Base-by-base conservation (phyloP, 2,888 invertebrate species). In the Himalopsyche kuldschensis region DNA sequence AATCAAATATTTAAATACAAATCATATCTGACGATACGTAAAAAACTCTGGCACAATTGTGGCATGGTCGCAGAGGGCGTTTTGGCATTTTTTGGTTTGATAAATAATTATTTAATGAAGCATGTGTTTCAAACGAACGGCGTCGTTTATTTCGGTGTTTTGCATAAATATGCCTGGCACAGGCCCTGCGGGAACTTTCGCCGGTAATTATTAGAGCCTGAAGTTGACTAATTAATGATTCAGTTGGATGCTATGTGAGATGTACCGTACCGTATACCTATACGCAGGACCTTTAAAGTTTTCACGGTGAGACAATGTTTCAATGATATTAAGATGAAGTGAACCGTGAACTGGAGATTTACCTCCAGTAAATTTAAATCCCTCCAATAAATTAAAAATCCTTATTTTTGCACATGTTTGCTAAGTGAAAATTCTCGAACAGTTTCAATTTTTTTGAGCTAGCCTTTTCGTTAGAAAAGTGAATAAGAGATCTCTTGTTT, bases 161-260 rank as follows among this genome's bases (percentile, higher is more conserved):
- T 75, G 75, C 75, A 32, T 75, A 75, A 75, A 75, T 75, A 75
- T 75, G 75, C 32, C 75, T 31, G 75, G 31, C 30, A 17, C 75
- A 75, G 35, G 77, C 77, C 77, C 55, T 69, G 75, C 20, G 48
- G 77, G 77, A 81, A 77, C 55, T 79, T 78, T 75, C 41, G 47
- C 79, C 63, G 79, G 82, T 82, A 82, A 82, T 82, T 79, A 82
- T 82, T 77, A 47, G 75, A 75, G 82, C 82, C 82, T 82, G 82
- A 79, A 79, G 79, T 82, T 82, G 79, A 79, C 82, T 82, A 82
- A 82, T 82, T 82, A 82, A 82, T 82, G 82, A 82, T 79, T 48
- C 81, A 41, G 48, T 75, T 46, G 79, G 63, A 69, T 47, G 63
- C 82, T 47, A 32, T 41, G 55, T 63, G 47, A 55, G 82, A 82